Evolutionary conservation across 2,888 invertebrate species (phyloP).

Genomic region (Glyphotaelius pellucidus): DNA sequence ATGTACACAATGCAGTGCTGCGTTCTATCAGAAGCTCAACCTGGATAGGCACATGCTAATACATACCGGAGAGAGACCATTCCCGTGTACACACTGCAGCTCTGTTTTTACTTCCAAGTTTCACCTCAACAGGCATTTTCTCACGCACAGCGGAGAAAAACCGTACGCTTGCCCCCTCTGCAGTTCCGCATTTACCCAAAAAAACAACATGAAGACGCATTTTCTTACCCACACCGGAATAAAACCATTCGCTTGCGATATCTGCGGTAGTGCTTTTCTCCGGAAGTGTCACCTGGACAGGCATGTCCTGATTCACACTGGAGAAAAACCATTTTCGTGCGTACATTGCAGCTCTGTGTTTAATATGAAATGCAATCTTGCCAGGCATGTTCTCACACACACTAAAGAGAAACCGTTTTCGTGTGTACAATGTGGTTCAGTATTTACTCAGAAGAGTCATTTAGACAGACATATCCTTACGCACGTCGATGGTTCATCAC

Average conservation of each 20-base stretch:
- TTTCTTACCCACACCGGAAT: slow-evolving; percentile 6
- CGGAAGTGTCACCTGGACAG: too few species aligned
- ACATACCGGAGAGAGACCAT: slow-evolving; percentile 13
- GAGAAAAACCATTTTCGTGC: slow-evolving; percentile 9
- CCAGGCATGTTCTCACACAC: not conserved
- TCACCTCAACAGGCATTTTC: not conserved
- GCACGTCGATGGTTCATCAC: not conserved
- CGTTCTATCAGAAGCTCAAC: not conserved
- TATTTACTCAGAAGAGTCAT: not conserved
- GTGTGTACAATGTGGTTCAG: not conserved
- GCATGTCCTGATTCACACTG: not conserved
- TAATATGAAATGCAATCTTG: not conserved
- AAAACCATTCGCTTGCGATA: not conserved
- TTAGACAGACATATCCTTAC: not conserved
- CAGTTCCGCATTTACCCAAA: not conserved
- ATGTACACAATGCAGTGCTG: not conserved
- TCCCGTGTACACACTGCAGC: not conserved
- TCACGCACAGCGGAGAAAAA: not conserved
- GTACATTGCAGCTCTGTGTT: slow-evolving; percentile 10
- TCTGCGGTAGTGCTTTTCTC: too few species aligned
- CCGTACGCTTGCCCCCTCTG: not conserved
- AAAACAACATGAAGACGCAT: not conserved
- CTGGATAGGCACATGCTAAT: not conserved
- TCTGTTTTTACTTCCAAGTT: not conserved
- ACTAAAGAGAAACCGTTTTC: slow-evolving; percentile 13